Conservation (phyloP, 2,113 vertebrate species). For the Sinocyclocheilus grahami region DNA sequence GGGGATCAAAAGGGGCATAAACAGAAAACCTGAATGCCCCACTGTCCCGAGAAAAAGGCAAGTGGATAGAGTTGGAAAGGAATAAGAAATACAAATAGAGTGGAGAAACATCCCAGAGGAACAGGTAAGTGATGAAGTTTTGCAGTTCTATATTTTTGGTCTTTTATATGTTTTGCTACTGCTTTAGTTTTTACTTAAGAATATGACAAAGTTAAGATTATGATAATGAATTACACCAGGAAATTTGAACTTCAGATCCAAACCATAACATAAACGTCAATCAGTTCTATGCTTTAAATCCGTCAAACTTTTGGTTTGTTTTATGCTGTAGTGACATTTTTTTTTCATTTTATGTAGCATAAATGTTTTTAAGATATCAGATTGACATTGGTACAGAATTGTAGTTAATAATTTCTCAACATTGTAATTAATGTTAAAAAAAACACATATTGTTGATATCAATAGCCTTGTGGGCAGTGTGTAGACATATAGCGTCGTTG, state of each 20-base stretch:
- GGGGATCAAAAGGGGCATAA: constrained; percentile 51
- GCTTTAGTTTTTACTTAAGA: background rate
- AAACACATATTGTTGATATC: too few species aligned
- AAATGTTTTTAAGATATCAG: background rate
- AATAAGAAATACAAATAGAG: background rate
- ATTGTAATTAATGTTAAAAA: background rate
- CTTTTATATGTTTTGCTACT: too few species aligned
- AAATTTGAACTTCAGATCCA: background rate
- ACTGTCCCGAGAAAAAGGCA: constrained; percentile 45
- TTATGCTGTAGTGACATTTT: background rate
- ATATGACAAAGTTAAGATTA: background rate
- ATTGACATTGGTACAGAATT: background rate
- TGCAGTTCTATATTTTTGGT: background rate
- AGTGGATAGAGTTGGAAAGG: constrained; percentile 52
- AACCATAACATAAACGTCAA: background rate
- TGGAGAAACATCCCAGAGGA: constrained; percentile 10
- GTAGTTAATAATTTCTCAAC: background rate
- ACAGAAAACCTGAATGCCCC: constrained; percentile 65
- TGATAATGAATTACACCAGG: background rate
- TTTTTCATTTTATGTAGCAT: background rate
- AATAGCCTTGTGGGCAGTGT: too few species aligned
- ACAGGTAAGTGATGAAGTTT: constrained; percentile 37
- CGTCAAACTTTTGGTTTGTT: background rate
- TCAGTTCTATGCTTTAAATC: background rate
- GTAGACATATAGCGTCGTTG: too few species aligned